Evolutionary conservation across 2,888 invertebrate species (phyloP), one percentile per base, ranked within the genome.

Genomic region (Tinea trinotella): DNA sequence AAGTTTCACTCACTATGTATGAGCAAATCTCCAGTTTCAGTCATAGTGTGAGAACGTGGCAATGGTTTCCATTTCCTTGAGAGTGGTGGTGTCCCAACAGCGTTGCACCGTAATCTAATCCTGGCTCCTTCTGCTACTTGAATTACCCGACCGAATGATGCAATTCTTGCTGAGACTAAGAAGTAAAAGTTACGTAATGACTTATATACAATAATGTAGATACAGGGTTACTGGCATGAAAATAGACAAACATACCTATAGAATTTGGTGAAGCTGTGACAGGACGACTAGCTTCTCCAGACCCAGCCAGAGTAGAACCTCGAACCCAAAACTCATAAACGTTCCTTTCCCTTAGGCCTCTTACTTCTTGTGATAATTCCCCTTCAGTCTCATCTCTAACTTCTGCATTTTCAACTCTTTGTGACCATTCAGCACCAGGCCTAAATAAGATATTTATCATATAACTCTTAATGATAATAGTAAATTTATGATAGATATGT

Each of bases 281-380:
- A 49, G 88, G 85, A 4, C 87, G 78, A 53, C 90, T 89, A 40
- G 89, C 74, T 55, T 90, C 87, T 0, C 91, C 90, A 66, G 91
- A 91, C 1, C 93, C 93, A 18, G 90, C 87, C 3, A 87, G 83
- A 7, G 92, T 93, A 44, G 90, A 90, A 5, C 92, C 94, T 40
- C 93, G 91, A 56, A 94, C 92, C 91, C 94, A 93, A 76, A 95
- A 93, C 76, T 93, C 92, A 75, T 95, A 94, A 59, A 90, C 87
- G 62, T 91, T 90, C 68, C 90, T 88, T 65, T 90, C 90, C 56
- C 89, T 88, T 63, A 94, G 83, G 55, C 91, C 89, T 54, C 90
- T 85, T 59, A 91, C 89, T 70, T 91, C 91, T 61, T 87, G 90
- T 61, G 87, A 86, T 62, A 89, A 64, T 70, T 89, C 81, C 48